A percentile compares a stretch with the other conserved stretches of the same genome.
Conservation (phyloP, 2,797 vertebrate species). For the Ptychobarbus kaznakovi region DNA sequence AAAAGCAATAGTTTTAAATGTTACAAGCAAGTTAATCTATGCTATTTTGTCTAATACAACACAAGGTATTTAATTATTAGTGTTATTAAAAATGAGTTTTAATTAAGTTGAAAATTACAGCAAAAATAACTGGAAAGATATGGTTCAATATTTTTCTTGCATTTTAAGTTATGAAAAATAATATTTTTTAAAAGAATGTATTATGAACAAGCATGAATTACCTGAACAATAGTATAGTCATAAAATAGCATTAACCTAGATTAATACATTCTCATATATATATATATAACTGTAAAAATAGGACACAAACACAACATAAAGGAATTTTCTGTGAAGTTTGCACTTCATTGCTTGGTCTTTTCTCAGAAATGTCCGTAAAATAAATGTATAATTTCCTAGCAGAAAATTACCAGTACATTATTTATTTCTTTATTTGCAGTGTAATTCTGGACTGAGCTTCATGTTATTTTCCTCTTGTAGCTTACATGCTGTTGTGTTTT, state of each 20-base stretch:
- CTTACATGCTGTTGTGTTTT: background rate
- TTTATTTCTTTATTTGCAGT: background rate
- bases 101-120: background rate
- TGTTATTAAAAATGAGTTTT: background rate
- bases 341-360: no score
- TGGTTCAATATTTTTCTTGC: background rate
- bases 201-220: background rate
- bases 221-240: background rate
- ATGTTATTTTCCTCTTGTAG: background rate
- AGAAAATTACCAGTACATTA: background rate
- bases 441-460: background rate
- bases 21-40: background rate
- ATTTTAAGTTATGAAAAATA: background rate
- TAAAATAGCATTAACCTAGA: background rate
- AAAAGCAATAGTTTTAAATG: background rate
- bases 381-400: no score
- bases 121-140: background rate
- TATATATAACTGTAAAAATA: background rate
- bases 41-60: background rate
- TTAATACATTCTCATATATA: background rate
- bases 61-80: background rate
- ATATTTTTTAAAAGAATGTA: background rate
- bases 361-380: background rate
- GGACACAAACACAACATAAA: no score
- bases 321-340: no score